Conservation (phyloP, 2,113 vertebrate genomes). For the Mirounga angustirostris region DNA sequence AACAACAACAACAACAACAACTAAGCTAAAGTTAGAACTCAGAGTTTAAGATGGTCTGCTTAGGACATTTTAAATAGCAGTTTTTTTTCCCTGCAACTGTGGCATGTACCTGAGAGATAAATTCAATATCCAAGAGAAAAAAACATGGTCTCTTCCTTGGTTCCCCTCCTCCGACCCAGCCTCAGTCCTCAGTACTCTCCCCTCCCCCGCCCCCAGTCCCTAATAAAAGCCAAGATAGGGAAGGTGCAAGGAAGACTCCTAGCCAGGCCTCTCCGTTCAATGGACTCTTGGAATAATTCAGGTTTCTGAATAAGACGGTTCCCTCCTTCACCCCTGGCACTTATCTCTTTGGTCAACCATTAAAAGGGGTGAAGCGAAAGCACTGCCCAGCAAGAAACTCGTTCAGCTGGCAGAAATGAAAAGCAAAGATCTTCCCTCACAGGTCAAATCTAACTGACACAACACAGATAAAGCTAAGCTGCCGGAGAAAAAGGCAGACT, state of each 20-base stretch:
- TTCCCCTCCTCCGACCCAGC: background rate
- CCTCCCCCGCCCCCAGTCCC: background rate
- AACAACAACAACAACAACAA: background rate
- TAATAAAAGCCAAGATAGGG: background rate
- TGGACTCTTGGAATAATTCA: conserved; percentile 32
- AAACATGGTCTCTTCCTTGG: background rate
- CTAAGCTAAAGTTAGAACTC: background rate
- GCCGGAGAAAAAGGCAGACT: conserved; percentile 30
- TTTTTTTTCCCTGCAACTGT: background rate
- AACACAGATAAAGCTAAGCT: background rate
- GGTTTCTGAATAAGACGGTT: conserved; percentile 55
- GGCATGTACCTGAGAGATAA: background rate
- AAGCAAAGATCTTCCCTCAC: conserved; percentile 52
- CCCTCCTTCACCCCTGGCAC: background rate
- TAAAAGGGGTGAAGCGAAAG: conserved; percentile 63
- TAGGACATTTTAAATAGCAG: background rate
- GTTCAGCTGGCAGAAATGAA: conserved; percentile 52
- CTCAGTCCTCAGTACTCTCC: background rate
- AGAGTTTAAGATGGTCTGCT: background rate
- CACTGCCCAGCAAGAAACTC: conserved; percentile 55
- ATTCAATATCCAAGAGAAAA: background rate
- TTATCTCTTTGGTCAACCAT: conserved; percentile 56
- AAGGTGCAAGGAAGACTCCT: conserved; percentile 22
- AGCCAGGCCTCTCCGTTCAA: background rate
- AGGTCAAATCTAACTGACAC: conserved; percentile 62